Base-by-base conservation (phyloP, 1,140 invertebrate genomes). In the Eupeodes corollae region DNA sequence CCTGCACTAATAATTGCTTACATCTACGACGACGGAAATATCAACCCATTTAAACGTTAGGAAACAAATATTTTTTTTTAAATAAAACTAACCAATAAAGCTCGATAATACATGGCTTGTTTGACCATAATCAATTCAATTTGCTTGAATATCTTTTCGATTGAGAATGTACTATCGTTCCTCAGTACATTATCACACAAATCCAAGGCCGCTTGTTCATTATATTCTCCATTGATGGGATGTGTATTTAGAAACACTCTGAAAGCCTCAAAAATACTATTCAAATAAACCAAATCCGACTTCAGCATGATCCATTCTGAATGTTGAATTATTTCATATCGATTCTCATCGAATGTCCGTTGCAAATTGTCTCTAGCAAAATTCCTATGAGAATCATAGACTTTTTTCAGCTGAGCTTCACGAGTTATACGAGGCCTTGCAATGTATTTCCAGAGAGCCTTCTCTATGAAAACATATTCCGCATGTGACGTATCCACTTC, bases 31-130 rank as follows among this genome's bases (percentile, higher is more conserved):
- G 8, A 26, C 21, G 8, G 8, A 26, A 26, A 5, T 26, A 26
- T 26, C 3, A 8, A 26, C 21, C 21, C 21, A 3, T 26, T 3
- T 26, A 26, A 26, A 26, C 8, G 3, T 5, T 8, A 26, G 8
- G 8, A 26, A 26, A 26, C 3, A 26, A 26, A 26, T 26, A 26
- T n/a, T 39, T 39, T 39, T 39, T 8, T 39, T 39, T 6, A 18
- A 18, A 42, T 21, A 21, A 32, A 47, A 61, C 62, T 65, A 79
- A 84, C 82, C 79, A 80, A 61, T 54, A 77, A 64, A n/a, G 74
- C 73, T 9, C 71, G 70, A 35, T 76, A 65, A 65, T 80, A 85
- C 45, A 83, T 60, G 49, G 77, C 71, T 31, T 80, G 76, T 37
- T 54, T 55, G 14, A 66, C 60, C 63, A 66, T 66, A 40, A 55